phyloP scores from a whole-genome alignment of 2,888 invertebrate species.

The Campaea margaritaria region DNA sequence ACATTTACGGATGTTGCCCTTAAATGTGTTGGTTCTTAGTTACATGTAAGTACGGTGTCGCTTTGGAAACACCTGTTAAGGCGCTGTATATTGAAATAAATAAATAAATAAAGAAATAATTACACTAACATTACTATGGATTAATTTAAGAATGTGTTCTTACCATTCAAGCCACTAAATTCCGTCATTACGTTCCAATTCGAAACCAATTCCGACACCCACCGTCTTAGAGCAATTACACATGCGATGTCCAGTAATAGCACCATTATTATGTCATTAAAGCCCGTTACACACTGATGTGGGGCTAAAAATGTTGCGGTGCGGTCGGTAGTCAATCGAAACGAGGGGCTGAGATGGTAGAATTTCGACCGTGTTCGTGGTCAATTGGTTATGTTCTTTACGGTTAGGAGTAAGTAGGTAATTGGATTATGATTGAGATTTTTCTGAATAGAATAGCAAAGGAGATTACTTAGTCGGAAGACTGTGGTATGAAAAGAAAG shows the following conservation, averaged over 20 bases:
- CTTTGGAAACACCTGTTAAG: no score
- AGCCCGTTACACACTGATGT: constrained; percentile 40
- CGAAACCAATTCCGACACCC: constrained; percentile 14
- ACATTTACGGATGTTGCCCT: no score
- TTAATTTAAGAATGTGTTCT: no score
- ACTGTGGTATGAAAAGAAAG: no score
- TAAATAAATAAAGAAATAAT: no score
- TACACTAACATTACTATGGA: no score
- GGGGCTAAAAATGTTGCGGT: constrained; percentile 37
- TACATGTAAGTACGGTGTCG: no score
- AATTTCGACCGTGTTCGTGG: no score
- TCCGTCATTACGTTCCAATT: background rate
- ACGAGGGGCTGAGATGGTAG: constrained; percentile 31
- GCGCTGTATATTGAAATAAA: no score
- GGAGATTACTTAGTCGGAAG: no score
- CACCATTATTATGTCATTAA: constrained; percentile 43
- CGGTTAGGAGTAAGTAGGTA: background rate
- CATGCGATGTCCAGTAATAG: constrained; percentile 35
- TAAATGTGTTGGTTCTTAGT: no score
- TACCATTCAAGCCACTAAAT: no score
- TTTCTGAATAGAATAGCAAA: background rate
- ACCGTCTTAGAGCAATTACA: constrained; percentile 40
- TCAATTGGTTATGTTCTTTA: constrained; percentile 9
- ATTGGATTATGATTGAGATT: background rate
- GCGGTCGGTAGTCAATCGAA: constrained; percentile 27